Evolutionary conservation across 1,140 invertebrate species (phyloP), one percentile per base, ranked within the genome.

Genomic region (Palaemon carinicauda): DNA sequence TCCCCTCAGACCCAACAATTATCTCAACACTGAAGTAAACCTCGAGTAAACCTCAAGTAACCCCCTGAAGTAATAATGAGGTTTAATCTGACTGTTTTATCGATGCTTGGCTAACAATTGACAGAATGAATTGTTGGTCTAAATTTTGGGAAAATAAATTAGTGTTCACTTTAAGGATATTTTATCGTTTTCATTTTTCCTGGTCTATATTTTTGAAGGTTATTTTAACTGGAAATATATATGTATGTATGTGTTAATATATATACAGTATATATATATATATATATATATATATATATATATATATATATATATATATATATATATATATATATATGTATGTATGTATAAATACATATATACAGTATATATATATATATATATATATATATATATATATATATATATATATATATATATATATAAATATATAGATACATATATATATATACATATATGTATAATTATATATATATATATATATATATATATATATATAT

Each of bases 321-420:
- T 65, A 65, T 65, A 65, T 65, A 65, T 65, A 65, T 65, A 65
- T 65, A 65, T 65, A 65, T 65, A 65, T 65, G 21, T 65, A 65
- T 65, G 21, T 65, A 65, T 41, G 12, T 41, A 41, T 41, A 41
- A 9, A 41, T 41, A 41, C 12, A 41, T 41, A 41, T 41, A 41
- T 41, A 3, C 7, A 3, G 41, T 41, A 41, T 41, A 7, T 41
- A 7, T 41, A 1, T 41, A 41, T 65, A 17, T 65, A 65, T 24
- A 21, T 24, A 65, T 24, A 65, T 4, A 65, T 65, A 65, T 21
- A 65, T 65, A 65, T 21, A 65, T 65, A 65, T 65, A 21, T n/a
- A 65, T 77, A 50, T 77, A 50, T 77, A 77, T 77, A 21, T 77
- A 51, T 77, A 77, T 77, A 77, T 77, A 77, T 77, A 77, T 77